phyloP scores from a whole-genome alignment of 92 coral and sea anemone species.

The Virgularia gustaviana region DNA sequence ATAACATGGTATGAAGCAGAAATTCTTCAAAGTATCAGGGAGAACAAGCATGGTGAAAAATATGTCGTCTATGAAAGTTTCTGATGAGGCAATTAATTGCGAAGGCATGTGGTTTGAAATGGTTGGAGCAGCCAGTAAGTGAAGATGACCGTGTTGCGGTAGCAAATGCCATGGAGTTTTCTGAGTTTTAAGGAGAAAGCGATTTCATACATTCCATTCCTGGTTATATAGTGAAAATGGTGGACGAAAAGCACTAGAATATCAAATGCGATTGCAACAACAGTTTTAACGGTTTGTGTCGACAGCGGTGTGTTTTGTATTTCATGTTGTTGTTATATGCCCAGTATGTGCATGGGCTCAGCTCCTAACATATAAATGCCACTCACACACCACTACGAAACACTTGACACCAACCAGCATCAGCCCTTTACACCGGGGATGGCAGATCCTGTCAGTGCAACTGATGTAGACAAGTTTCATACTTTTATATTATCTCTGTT shows the following conservation, averaged over 20 bases:
- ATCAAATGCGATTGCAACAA: background rate
- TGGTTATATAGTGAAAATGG: constrained; percentile 19
- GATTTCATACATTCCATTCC: constrained; percentile 33
- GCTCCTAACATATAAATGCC: background rate
- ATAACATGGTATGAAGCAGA: too few species aligned
- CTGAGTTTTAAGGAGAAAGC: background rate
- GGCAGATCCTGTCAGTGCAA: background rate
- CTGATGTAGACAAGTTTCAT: background rate
- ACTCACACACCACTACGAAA: background rate
- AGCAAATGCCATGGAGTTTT: too few species aligned
- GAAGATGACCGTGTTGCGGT: too few species aligned
- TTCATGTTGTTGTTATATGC: too few species aligned
- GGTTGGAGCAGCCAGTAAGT: too few species aligned
- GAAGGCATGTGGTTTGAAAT: too few species aligned
- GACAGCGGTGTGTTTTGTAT: background rate
- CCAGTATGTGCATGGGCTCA: too few species aligned
- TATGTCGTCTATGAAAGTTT: too few species aligned
- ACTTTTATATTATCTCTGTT: background rate
- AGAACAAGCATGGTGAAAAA: too few species aligned
- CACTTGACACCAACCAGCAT: background rate
- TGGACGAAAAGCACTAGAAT: background rate
- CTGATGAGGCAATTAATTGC: too few species aligned
- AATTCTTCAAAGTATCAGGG: too few species aligned
- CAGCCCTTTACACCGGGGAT: background rate
- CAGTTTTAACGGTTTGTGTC: background rate